Evolutionary conservation across 2,113 vertebrate species (phyloP).

Genomic region (Thymallus thymallus): DNA sequence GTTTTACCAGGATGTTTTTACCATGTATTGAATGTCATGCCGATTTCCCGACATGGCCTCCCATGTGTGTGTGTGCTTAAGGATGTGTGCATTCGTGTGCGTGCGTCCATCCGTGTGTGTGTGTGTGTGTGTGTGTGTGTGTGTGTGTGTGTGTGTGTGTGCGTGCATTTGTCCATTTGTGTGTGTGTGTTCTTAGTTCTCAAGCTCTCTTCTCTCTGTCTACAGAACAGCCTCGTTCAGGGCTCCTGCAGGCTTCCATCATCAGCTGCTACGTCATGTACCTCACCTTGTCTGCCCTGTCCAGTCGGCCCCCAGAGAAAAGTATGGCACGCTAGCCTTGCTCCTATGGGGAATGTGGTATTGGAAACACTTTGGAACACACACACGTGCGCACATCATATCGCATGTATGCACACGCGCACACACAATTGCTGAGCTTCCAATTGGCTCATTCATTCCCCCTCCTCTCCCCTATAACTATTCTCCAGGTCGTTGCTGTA

Average conservation of each 20-base stretch:
- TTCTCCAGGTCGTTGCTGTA: no score
- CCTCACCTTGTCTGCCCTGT: conserved; percentile 88
- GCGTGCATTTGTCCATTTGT: no score
- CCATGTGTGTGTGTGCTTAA: background rate
- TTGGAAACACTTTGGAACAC: background rate
- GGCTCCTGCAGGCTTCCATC: conserved; percentile 89
- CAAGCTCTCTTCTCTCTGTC: background rate
- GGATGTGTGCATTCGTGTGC: no score
- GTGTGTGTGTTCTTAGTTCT: background rate
- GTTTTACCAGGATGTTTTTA: conserved; percentile 14
- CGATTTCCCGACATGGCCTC: background rate
- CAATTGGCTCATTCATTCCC: no score
- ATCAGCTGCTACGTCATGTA: conserved; percentile 96
- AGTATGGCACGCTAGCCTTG: conserved; percentile 62
- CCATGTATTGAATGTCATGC: background rate
- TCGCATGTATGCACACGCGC: background rate
- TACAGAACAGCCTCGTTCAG: conserved; percentile 82
- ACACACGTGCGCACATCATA: background rate
- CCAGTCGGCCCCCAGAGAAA: conserved; percentile 87
- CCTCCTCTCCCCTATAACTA: no score
- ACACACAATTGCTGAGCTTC: background rate
- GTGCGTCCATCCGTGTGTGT: no score
- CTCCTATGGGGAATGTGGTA: no score
- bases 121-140: no score
- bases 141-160: background rate